Evolutionary conservation across 2,888 invertebrate species (phyloP), one percentile per base, ranked within the genome.

Genomic region (Beris chalybata): DNA sequence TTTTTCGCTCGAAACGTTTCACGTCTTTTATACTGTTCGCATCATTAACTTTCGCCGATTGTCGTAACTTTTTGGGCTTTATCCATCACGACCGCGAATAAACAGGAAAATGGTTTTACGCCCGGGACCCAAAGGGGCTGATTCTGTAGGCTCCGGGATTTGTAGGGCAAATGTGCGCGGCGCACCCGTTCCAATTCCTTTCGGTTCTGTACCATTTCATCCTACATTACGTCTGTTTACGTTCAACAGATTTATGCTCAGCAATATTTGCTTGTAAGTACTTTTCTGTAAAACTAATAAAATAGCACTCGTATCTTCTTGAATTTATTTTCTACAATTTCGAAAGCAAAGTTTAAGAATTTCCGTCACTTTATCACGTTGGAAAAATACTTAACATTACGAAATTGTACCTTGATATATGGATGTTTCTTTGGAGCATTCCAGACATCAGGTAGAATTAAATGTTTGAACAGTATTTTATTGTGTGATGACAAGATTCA

Each of bases 31-130:
- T 61, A 52, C 22, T 50, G 61, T 52, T 52, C 61, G 61, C 52
- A 50, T 61, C 61, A 61, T 61, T 61, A 61, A 61, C 61, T 61
- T 52, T 61, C 43, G 52, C 47, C 61, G 38, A 61, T 61, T 61
- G 50, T 59, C 47, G 31, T 61, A 61, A 52, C 50, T 50, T 52
- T 31, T 56, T 38, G n/a, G 43, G 32, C n/a, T 55, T 56, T 43
- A 43, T 13, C 32, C 56, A 11, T 13, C 38, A 32, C 52, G 32
- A 50, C 43, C 61, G 50, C 22, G 52, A 61, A 43, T 50, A 52
- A 61, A 61, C 50, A 43, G 61, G 11, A 38, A 61, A 52, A 61
- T 61, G 61, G 50, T 61, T 61, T 61, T 38, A 38, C 38, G 9
- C 7, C 9, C 38, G 9, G 38, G 38, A 38, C 22, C 22, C 3